Conservation (phyloP, 2,113 vertebrate genomes). For the Upupa epops region DNA sequence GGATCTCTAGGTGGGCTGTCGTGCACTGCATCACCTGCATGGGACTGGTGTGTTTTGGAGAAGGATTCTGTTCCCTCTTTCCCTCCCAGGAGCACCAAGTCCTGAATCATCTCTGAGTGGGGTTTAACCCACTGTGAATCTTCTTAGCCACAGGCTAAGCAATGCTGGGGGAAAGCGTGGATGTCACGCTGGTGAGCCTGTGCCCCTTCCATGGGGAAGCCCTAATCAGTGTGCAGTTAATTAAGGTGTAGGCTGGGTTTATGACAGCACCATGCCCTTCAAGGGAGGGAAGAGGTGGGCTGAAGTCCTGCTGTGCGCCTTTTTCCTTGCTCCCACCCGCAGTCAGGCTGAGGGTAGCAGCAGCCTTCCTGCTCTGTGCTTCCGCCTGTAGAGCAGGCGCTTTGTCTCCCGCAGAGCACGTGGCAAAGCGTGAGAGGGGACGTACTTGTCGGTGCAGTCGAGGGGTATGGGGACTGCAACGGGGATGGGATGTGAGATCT, state of each 20-base stretch:
- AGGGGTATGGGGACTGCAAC: not conserved
- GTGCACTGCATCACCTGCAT: not conserved
- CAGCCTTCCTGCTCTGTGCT: not conserved
- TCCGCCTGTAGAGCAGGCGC: not conserved
- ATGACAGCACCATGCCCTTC: not conserved
- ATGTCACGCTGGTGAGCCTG: not conserved
- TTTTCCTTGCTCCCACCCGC: not conserved
- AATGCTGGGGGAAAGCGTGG: not conserved
- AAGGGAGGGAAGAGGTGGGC: not conserved
- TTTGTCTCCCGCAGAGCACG: not conserved
- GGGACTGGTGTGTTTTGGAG: not conserved
- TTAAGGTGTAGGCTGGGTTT: not conserved
- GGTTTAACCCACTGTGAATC: not conserved
- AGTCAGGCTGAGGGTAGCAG: not conserved
- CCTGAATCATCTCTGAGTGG: rapidly evolving
- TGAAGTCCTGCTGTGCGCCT: not conserved
- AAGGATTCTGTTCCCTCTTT: not conserved
- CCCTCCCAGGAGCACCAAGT: not conserved
- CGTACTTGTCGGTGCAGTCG: not conserved
- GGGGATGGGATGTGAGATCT: conserved; percentile 5
- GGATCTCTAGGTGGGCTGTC: not conserved
- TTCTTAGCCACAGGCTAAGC: not conserved
- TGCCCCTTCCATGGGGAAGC: not conserved
- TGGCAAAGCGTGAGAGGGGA: not conserved
- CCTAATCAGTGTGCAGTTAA: too few species aligned